Evolutionary conservation across 2,113 vertebrate species (phyloP).

Genomic region (Bujurquina vittata): DNA sequence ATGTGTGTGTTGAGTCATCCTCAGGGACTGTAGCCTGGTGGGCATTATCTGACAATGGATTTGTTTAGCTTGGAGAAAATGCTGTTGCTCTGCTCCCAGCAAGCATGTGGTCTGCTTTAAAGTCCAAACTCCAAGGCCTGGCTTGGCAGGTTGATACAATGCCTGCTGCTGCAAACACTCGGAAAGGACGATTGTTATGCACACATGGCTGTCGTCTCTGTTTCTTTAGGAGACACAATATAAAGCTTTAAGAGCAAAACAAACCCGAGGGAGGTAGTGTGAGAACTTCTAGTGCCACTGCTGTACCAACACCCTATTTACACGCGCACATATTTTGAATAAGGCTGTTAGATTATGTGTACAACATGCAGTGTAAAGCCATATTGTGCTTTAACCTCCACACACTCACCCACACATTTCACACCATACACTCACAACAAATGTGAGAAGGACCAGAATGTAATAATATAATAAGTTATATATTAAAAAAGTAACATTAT

Average conservation of each 20-base stretch:
- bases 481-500: neutral
- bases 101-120: constrained; percentile 33
- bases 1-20: neutral
- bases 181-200: constrained; percentile 14
- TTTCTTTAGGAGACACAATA: constrained; percentile 12
- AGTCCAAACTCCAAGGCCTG: constrained; percentile 77
- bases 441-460: neutral
- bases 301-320: neutral
- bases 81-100: constrained; percentile 33
- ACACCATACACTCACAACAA: constrained; percentile 29
- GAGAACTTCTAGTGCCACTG: neutral
- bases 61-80: constrained; percentile 56
- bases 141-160: constrained; percentile 39
- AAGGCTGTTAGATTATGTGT: constrained; percentile 27
- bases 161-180: constrained; percentile 22
- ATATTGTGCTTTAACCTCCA: constrained; percentile 36
- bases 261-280: neutral
- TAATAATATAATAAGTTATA: neutral
- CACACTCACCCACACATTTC: constrained; percentile 35
- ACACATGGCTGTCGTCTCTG: neutral
- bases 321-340: neutral
- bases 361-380: constrained; percentile 26
- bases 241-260: constrained; percentile 1
- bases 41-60: constrained; percentile 34
- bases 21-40: neutral